These are phyloP conservation scores for Choloepus hoffmanni DNA, from an alignment of 2,113 vertebrate genomes.

Conservation along the genomic window DNA sequence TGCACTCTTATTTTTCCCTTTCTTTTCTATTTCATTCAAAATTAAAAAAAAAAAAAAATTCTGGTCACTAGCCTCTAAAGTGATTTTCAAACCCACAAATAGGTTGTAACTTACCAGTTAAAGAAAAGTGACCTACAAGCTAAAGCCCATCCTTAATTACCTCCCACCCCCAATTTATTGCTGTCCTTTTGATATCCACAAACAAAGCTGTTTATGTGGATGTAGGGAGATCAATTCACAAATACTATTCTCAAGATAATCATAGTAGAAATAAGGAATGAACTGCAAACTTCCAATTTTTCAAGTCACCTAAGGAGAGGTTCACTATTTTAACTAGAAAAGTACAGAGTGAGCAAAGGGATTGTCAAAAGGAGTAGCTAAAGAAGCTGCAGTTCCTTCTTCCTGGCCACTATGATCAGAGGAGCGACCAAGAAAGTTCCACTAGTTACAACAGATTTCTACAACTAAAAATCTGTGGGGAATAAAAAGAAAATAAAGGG, in stretches of 20 bases:
- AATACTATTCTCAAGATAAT: not conserved
- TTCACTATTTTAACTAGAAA: not conserved
- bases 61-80: not conserved
- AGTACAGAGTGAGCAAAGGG: not conserved
- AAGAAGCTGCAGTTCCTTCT: not conserved
- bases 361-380: not conserved
- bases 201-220: not conserved
- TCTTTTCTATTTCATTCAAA: not conserved
- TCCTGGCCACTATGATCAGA: not conserved
- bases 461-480: not conserved
- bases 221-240: not conserved
- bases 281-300: not conserved
- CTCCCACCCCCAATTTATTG: not conserved
- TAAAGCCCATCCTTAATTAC: not conserved
- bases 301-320: not conserved
- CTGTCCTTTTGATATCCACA: not conserved
- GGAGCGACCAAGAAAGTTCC: not conserved
- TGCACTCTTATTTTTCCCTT: not conserved
- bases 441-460: not conserved
- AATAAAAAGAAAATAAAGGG: not conserved
- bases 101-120: not conserved
- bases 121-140: not conserved
- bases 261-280: not conserved
- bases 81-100: not conserved
- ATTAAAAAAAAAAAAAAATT: not conserved